Conservation (phyloP, 2,113 vertebrate genomes). For the Pimephales promelas region DNA sequence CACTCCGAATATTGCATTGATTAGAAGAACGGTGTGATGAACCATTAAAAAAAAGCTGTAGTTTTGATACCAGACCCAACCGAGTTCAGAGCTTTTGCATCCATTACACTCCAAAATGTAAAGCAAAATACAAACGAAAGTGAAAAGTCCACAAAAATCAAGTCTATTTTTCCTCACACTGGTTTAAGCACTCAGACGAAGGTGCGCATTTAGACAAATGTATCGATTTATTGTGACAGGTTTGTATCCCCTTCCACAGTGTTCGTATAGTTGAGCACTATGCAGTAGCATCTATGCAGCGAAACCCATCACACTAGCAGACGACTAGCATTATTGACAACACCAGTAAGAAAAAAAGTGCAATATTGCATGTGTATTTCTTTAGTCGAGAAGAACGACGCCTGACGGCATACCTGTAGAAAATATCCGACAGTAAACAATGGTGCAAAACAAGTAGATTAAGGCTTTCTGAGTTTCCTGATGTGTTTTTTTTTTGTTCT, state of each 20-base stretch:
- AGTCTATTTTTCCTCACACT: constrained; percentile 55
- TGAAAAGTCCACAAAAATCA: constrained; percentile 41
- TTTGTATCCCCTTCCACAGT: constrained; percentile 70
- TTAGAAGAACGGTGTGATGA: constrained; percentile 44
- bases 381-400: constrained; percentile 60
- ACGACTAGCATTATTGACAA: constrained; percentile 61
- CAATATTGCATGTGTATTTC: constrained; percentile 65
- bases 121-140: constrained; percentile 48
- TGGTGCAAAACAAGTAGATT: constrained; percentile 77
- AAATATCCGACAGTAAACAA: constrained; percentile 74
- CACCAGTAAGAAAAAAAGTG: constrained; percentile 69
- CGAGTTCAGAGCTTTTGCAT: not conserved
- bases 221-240: constrained; percentile 57
- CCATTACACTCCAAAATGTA: constrained; percentile 40
- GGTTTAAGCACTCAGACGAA: constrained; percentile 73
- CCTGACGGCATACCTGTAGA: constrained; percentile 72
- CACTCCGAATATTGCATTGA: constrained; percentile 56
- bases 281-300: constrained; percentile 67
- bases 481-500: constrained; percentile 65
- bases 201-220: constrained; percentile 65
- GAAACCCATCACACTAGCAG: constrained; percentile 71
- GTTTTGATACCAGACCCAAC: not conserved
- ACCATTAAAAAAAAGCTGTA: constrained; percentile 32
- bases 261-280: constrained; percentile 61
- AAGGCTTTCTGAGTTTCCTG: constrained; percentile 81